A percentile compares a stretch with the other conserved stretches of the same genome.
phyloP scores from a whole-genome alignment of 2,797 vertebrate genomes.

The Leucoraja ocellata region DNA sequence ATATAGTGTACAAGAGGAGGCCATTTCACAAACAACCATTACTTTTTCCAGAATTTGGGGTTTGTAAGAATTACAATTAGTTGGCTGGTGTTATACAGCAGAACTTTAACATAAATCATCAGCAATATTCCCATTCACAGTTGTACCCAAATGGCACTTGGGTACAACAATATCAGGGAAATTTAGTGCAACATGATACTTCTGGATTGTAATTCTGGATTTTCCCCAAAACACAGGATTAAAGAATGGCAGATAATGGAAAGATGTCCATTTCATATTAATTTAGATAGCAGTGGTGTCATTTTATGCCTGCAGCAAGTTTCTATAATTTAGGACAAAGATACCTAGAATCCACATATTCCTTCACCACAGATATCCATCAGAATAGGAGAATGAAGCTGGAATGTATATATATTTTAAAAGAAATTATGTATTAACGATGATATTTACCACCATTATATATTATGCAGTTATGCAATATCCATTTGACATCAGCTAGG shows the following conservation, averaged over 20 bases:
- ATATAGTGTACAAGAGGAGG: neutral
- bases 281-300: neutral
- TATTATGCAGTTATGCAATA: constrained; percentile 98
- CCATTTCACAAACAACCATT: neutral
- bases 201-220: too few species aligned
- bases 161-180: neutral
- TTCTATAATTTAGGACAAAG: neutral
- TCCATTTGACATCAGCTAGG: constrained; percentile 96
- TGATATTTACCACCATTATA: constrained; percentile 84
- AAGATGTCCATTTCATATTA: neutral
- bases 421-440: neutral
- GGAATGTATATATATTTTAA: neutral
- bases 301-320: neutral
- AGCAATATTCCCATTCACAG: too few species aligned
- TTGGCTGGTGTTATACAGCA: too few species aligned
- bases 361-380: neutral
- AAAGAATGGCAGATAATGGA: neutral
- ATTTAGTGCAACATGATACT: neutral
- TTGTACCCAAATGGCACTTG: too few species aligned
- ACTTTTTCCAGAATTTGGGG: neutral
- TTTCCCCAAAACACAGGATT: neutral
- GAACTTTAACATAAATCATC: neutral
- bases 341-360: neutral
- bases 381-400: neutral
- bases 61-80: neutral